A percentile compares a stretch with the other conserved stretches of the same genome.
phyloP scores from a whole-genome alignment of 2,797 vertebrate species.

The Spea hammondii region DNA sequence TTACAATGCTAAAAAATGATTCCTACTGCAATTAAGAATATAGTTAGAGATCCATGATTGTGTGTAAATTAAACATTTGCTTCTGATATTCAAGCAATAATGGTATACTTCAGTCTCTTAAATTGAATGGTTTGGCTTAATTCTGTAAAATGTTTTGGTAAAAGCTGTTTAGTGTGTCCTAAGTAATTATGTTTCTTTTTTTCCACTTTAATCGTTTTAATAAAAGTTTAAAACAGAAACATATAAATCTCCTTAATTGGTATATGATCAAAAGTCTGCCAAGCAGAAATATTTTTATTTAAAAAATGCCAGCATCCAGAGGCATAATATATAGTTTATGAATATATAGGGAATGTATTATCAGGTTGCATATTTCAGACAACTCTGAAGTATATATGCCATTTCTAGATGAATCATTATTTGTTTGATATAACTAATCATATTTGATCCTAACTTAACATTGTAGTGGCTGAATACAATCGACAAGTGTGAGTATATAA shows the following conservation, averaged over 20 bases:
- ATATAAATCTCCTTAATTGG: slow-evolving; percentile 41
- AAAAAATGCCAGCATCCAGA: slow-evolving; percentile 22
- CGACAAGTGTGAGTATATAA: too few species aligned
- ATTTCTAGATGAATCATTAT: slow-evolving; percentile 21
- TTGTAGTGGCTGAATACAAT: too few species aligned
- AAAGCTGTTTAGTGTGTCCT: background rate
- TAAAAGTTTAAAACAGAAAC: slow-evolving; percentile 20
- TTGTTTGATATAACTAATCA: background rate
- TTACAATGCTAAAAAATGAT: too few species aligned
- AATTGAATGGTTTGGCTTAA: background rate
- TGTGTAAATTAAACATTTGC: too few species aligned
- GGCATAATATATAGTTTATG: slow-evolving; percentile 20
- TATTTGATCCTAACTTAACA: background rate
- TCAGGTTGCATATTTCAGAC: slow-evolving; percentile 18
- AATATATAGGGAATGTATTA: slow-evolving; percentile 17
- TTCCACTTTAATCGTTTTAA: slow-evolving; percentile 14
- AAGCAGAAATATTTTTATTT: slow-evolving; percentile 17
- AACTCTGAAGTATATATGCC: background rate
- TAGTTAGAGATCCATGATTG: too few species aligned
- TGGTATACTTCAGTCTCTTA: background rate
- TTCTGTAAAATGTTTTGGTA: background rate
- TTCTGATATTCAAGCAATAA: background rate
- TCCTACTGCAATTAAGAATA: too few species aligned
- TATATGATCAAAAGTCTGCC: slow-evolving; percentile 28
- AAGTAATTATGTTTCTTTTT: slow-evolving; percentile 8